These are phyloP conservation scores for Catharus minimus DNA, from an alignment of 2,113 vertebrate genomes.

Conservation along the genomic window DNA sequence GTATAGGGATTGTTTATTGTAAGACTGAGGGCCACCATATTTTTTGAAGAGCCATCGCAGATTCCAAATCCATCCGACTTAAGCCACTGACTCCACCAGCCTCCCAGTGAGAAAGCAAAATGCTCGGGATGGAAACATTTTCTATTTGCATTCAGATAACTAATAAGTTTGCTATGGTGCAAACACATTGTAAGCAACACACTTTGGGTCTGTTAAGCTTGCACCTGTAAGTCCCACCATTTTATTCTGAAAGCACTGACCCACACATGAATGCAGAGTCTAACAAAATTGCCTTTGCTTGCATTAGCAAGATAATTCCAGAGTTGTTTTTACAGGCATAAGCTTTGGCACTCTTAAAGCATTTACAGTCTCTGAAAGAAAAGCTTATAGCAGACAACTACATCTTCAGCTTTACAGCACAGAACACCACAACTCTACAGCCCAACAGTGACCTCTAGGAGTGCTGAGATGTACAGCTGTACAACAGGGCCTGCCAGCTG, in stretches of 20 bases:
- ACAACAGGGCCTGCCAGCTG: background rate
- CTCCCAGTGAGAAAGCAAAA: background rate
- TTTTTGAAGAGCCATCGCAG: background rate
- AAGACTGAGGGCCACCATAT: background rate
- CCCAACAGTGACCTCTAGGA: constrained; percentile 26
- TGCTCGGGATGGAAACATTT: background rate
- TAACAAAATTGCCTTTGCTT: background rate
- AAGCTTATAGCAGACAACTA: background rate
- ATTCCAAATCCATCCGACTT: background rate
- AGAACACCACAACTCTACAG: background rate
- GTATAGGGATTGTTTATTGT: background rate
- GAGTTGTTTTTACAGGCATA: background rate
- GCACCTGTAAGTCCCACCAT: fast-evolving
- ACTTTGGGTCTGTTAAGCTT: background rate
- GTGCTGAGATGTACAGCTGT: background rate
- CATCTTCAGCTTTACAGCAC: background rate
- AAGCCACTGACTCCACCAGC: background rate
- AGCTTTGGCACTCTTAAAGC: background rate
- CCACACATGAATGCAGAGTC: background rate
- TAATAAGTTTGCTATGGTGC: background rate
- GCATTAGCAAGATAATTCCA: background rate
- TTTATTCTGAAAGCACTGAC: background rate
- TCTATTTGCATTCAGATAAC: background rate
- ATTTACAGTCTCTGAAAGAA: background rate
- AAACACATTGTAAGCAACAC: background rate